Evolutionary conservation across 2,113 vertebrate genomes (phyloP).

Genomic region (Charina bottae): DNA sequence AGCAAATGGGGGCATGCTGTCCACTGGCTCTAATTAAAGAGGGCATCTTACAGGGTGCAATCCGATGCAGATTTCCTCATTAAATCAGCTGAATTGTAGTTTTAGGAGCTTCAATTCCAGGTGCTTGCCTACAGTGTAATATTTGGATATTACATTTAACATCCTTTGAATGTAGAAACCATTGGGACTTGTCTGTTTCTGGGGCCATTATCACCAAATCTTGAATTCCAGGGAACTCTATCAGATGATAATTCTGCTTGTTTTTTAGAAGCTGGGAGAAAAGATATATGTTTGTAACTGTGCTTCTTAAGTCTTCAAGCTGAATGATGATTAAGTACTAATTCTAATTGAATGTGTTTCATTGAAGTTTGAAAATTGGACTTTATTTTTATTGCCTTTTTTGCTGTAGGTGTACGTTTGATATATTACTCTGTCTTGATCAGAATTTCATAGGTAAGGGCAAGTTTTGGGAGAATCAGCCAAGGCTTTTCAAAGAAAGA

Average conservation of each 20-base stretch:
- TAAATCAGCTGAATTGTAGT: background rate
- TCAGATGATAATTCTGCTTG: background rate
- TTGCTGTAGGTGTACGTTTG: background rate
- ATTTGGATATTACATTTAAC: background rate
- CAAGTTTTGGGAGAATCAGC: background rate
- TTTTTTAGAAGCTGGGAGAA: background rate
- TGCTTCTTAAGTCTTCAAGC: background rate
- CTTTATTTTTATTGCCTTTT: background rate
- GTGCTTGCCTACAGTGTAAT: background rate
- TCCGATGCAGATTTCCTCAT: background rate
- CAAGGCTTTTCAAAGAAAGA: background rate
- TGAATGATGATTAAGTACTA: background rate
- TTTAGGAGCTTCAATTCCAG: background rate
- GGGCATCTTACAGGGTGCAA: background rate
- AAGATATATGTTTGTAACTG: background rate
- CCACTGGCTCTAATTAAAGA: background rate
- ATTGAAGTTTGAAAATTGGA: background rate
- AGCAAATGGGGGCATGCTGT: background rate
- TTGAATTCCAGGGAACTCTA: background rate
- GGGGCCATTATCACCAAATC: background rate
- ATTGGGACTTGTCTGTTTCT: background rate
- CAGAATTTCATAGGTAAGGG: background rate
- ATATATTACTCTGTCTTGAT: background rate
- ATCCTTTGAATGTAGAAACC: background rate
- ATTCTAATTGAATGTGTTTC: conserved; percentile 8